phyloP scores from a whole-genome alignment of 2,797 vertebrate species.

The Heterohyrax brucei region DNA sequence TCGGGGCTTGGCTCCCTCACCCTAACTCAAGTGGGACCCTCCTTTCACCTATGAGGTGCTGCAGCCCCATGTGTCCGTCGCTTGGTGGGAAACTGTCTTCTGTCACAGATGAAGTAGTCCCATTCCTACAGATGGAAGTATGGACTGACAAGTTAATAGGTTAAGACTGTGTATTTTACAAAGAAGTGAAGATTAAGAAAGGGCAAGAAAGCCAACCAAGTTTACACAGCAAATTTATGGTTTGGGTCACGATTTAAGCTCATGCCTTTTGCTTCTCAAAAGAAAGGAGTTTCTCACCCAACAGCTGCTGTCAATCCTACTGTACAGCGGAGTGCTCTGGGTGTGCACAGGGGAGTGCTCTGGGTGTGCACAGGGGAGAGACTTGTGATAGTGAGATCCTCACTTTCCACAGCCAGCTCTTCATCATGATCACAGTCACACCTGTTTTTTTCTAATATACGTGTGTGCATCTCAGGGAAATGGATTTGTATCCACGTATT shows the following conservation, averaged over 20 bases:
- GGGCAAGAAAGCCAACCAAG: neutral
- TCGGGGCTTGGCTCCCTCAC: too few relatives aligned
- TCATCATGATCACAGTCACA: neutral
- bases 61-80: neutral
- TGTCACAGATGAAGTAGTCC: neutral
- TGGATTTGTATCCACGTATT: neutral
- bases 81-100: neutral
- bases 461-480: neutral
- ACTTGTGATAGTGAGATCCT: neutral
- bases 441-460: neutral
- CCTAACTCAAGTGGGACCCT: neutral
- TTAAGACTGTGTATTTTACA: neutral
- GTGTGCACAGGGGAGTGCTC: too few relatives aligned
- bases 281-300: neutral
- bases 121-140: neutral
- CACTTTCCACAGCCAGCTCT: fast-evolving
- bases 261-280: neutral
- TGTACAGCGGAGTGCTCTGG: neutral
- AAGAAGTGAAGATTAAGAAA: neutral
- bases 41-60: neutral
- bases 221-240: neutral
- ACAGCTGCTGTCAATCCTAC: neutral
- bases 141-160: neutral
- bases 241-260: neutral
- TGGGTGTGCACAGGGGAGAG: too few relatives aligned